These are phyloP conservation scores for Intellagama lesueurii DNA, from an alignment of 2,797 vertebrate species.

Conservation along the genomic window DNA sequence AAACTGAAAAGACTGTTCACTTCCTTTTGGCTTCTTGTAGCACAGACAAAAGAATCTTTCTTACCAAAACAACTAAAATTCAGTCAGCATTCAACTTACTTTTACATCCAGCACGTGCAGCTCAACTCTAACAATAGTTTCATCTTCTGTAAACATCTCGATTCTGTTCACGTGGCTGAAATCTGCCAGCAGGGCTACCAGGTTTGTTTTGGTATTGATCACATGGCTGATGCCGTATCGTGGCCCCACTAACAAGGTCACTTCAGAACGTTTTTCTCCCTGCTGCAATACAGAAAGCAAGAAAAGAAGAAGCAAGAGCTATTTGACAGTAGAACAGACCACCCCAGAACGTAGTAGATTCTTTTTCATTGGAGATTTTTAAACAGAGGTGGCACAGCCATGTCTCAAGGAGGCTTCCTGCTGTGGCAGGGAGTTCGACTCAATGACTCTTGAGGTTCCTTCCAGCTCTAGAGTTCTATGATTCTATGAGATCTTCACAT, in stretches of 20 bases:
- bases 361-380: no score
- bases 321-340: no score
- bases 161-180: conserved; percentile 99
- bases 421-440: no score
- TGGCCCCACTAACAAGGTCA: conserved; percentile 95
- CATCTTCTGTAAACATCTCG: conserved; percentile 97
- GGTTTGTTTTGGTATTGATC: conserved; percentile 98
- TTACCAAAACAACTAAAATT: conserved; percentile 13
- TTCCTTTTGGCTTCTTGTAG: not conserved
- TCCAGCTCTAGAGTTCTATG: no score
- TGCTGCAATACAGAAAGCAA: conserved; percentile 82
- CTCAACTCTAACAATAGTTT: conserved; percentile 91
- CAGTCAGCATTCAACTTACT: conserved; percentile 76
- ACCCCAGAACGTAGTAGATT: no score
- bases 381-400: no score
- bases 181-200: conserved; percentile 96
- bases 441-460: no score
- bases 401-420: no score
- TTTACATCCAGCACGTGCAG: conserved; percentile 98
- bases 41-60: not conserved
- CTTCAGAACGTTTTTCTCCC: conserved; percentile 96
- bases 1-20: not conserved
- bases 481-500: not conserved
- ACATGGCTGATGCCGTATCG: conserved; percentile 98
- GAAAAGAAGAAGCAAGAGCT: not conserved